Conservation (phyloP, 2,113 vertebrate genomes). For the Laticauda laticaudata region DNA sequence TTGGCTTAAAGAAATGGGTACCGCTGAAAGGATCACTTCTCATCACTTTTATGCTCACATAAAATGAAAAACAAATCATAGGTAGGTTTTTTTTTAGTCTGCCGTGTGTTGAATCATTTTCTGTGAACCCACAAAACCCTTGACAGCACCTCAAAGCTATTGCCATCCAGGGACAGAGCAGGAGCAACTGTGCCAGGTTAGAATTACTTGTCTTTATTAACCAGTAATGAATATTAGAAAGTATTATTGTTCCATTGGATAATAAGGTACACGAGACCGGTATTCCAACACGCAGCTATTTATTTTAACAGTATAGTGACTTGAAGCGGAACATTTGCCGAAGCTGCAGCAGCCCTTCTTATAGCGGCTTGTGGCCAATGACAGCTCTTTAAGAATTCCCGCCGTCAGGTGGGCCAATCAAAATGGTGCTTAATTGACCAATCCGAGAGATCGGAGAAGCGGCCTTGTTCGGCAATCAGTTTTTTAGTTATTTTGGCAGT, state of each 20-base stretch:
- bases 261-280: too few species aligned
- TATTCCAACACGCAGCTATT: too few species aligned
- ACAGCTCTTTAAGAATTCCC: too few species aligned
- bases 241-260: background rate
- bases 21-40: background rate
- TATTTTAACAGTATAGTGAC: too few species aligned
- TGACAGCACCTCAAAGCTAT: background rate
- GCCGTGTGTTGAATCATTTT: background rate
- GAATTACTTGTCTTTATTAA: background rate
- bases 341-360: too few species aligned
- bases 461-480: too few species aligned
- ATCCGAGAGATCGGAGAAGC: too few species aligned
- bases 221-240: background rate
- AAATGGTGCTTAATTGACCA: too few species aligned
- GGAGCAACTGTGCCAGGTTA: background rate
- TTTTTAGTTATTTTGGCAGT: too few species aligned
- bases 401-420: too few species aligned
- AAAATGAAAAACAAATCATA: background rate
- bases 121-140: background rate
- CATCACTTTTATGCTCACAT: background rate
- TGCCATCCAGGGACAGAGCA: background rate
- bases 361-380: too few species aligned
- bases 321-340: too few species aligned
- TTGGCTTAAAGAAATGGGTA: background rate
- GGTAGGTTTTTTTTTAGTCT: background rate